These are phyloP conservation scores for Neostethus bicornis DNA, from an alignment of 2,797 vertebrate genomes.

Conservation along the genomic window DNA sequence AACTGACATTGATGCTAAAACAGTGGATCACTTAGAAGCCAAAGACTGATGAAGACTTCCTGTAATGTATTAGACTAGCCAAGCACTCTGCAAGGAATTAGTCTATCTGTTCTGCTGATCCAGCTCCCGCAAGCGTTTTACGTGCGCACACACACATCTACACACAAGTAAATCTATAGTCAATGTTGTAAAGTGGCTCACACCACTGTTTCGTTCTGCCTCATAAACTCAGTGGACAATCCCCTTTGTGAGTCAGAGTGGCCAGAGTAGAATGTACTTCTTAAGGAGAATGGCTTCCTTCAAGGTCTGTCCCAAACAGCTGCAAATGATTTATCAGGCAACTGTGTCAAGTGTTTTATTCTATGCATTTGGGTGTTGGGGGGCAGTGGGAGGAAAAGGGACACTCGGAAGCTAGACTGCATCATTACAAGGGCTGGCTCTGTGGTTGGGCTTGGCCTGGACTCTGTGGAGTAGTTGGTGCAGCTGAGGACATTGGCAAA, in stretches of 20 bases:
- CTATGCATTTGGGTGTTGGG: too few species aligned
- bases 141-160: conserved; percentile 3
- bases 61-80: conserved; percentile 44
- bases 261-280: too few species aligned
- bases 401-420: too few species aligned
- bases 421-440: too few species aligned
- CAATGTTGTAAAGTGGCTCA: conserved; percentile 6
- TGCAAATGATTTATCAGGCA: too few species aligned
- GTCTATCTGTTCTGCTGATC: conserved; percentile 40
- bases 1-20: conserved; percentile 8
- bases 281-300: too few species aligned
- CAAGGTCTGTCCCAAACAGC: too few species aligned
- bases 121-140: conserved; percentile 26
- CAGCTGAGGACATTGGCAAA: too few species aligned
- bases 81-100: conserved; percentile 24
- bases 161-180: conserved; percentile 4
- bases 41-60: conserved; percentile 23
- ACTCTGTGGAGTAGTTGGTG: too few species aligned
- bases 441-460: too few species aligned
- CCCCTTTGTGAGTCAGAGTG: conserved; percentile 12
- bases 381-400: too few species aligned
- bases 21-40: conserved; percentile 28
- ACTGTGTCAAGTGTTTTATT: too few species aligned
- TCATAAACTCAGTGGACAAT: background rate
- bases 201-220: conserved; percentile 20